phyloP scores from a whole-genome alignment of 1,140 invertebrate species.

The Acromyrmex charruanus region DNA sequence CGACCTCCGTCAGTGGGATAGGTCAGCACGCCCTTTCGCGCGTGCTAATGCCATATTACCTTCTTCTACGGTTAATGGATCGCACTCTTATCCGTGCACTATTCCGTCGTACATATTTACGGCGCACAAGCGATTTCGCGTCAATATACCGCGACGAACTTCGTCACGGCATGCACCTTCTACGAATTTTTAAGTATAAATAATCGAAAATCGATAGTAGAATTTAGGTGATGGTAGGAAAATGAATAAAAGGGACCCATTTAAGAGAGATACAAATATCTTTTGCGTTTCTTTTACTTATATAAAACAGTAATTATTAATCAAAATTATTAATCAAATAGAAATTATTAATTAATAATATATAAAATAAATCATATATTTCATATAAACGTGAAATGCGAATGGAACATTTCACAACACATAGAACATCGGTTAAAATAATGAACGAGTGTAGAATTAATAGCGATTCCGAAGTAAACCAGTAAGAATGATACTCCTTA shows the following conservation, averaged over 20 bases:
- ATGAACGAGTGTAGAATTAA: slow-evolving; percentile 17
- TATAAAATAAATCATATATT: too few species aligned
- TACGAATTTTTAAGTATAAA: neutral
- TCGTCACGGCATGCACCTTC: slow-evolving; percentile 16
- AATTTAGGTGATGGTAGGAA: neutral
- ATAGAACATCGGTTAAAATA: neutral
- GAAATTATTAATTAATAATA: neutral
- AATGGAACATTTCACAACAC: neutral
- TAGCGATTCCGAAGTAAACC: slow-evolving; percentile 25
- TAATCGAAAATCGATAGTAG: slow-evolving; percentile 2
- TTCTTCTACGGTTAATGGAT: slow-evolving; percentile 75
- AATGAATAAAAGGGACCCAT: neutral
- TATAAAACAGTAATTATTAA: neutral
- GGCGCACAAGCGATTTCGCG: slow-evolving; percentile 38
- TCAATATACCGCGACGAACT: slow-evolving; percentile 23
- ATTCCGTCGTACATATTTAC: slow-evolving; percentile 59
- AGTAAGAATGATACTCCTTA: slow-evolving; percentile 74
- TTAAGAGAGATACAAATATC: neutral
- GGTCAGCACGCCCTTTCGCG: slow-evolving; percentile 78
- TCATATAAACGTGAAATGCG: neutral
- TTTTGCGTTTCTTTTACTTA: neutral
- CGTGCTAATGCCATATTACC: slow-evolving; percentile 75
- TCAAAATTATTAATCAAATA: neutral
- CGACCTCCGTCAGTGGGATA: slow-evolving; percentile 69
- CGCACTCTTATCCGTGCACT: slow-evolving; percentile 71